phyloP scores from a whole-genome alignment of 2,888 invertebrate genomes.

The Oscheius sp. region DNA sequence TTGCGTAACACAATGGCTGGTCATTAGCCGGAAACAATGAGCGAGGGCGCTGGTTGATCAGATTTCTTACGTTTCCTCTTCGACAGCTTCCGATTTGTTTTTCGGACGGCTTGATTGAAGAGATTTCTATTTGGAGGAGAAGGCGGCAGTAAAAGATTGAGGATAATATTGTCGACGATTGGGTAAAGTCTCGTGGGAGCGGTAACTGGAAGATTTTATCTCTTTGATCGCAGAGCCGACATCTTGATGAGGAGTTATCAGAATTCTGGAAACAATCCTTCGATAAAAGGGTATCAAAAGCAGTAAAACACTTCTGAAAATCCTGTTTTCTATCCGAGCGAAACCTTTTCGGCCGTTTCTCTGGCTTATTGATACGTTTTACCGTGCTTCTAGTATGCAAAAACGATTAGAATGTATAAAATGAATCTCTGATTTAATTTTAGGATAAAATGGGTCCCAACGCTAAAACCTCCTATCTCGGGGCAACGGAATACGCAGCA shows the following conservation, averaged over 20 bases:
- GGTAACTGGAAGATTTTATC: constrained; percentile 2
- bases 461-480: too few relatives aligned
- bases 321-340: too few relatives aligned
- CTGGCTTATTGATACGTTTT: too few relatives aligned
- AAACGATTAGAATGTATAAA: too few relatives aligned
- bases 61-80: constrained; percentile 13
- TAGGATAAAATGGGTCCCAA: too few relatives aligned
- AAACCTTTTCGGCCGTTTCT: too few relatives aligned
- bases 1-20: constrained; percentile 19
- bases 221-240: constrained; percentile 4
- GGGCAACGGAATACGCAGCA: too few relatives aligned
- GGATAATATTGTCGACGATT: constrained; percentile 4
- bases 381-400: too few relatives aligned
- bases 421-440: too few relatives aligned
- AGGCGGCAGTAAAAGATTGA: constrained; percentile 5
- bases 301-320: too few relatives aligned
- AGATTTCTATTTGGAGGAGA: not conserved
- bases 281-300: too few relatives aligned
- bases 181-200: constrained; percentile 5
- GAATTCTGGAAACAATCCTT: too few relatives aligned
- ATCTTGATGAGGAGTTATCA: not conserved
- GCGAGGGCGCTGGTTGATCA: not conserved
- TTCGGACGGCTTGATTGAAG: constrained; percentile 2
- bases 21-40: constrained; percentile 19
- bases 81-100: constrained; percentile 11